Percentiles rank a stretch among this genome's conserved stretches.
phyloP scores from a whole-genome alignment of 2,797 vertebrate genomes.

The Esox lucius region DNA sequence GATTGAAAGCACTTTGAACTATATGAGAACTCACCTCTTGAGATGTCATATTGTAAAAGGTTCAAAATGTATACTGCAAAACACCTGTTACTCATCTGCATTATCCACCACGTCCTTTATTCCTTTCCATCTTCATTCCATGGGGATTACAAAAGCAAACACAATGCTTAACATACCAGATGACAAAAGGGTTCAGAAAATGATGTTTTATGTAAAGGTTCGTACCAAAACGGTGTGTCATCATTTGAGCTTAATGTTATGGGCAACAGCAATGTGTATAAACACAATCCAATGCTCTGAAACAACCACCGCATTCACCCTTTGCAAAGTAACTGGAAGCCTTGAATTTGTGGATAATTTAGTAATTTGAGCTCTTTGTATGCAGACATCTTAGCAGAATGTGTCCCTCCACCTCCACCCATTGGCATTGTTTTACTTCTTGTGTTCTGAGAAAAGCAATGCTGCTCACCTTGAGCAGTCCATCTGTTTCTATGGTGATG shows the following conservation, averaged over 20 bases:
- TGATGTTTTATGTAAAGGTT: neutral
- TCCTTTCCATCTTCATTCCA: neutral
- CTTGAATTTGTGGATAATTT: constrained; percentile 27
- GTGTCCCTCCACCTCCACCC: constrained; percentile 53
- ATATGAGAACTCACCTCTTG: neutral
- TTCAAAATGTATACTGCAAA: neutral
- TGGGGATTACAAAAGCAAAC: neutral
- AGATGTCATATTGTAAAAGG: neutral
- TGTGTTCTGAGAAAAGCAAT: constrained; percentile 43
- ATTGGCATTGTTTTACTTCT: constrained; percentile 50
- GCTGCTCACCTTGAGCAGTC: constrained; percentile 64
- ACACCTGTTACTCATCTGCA: neutral
- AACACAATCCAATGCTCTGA: neutral
- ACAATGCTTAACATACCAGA: neutral
- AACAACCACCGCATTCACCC: neutral
- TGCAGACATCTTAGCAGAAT: constrained; percentile 23
- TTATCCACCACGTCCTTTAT: neutral
- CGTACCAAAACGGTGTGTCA: neutral
- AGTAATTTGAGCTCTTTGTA: constrained; percentile 1
- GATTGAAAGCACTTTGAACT: constrained; percentile 7
- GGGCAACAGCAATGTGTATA: neutral
- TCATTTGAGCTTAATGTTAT: neutral
- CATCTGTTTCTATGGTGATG: constrained; percentile 74
- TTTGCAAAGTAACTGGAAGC: neutral
- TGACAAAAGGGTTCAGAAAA: neutral